Conservation (phyloP, 1,140 invertebrate genomes). For the Diachasma alloeum region DNA sequence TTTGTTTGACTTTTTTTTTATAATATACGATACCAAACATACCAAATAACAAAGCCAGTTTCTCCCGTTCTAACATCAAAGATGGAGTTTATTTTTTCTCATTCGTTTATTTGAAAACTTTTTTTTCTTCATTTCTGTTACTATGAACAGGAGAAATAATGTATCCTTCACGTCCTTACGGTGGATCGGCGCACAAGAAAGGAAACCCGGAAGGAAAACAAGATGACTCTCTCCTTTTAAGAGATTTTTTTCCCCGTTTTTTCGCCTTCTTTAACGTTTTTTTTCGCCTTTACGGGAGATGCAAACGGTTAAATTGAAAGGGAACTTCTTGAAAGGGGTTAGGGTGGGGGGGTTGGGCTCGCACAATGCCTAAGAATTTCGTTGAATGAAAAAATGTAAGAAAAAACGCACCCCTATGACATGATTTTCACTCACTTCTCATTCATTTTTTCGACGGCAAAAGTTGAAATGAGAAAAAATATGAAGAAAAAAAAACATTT, state of each 20-base stretch:
- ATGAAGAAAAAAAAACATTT: background rate
- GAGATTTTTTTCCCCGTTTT: slow-evolving; percentile 3
- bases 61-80: background rate
- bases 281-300: background rate
- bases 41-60: slow-evolving; percentile 2
- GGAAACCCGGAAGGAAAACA: slow-evolving; percentile 25
- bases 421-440: background rate
- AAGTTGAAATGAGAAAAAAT: background rate
- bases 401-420: background rate
- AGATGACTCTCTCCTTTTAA: slow-evolving; percentile 4
- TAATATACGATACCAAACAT: background rate
- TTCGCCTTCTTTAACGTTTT: background rate
- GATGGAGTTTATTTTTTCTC: slow-evolving; percentile 9
- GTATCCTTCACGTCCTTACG: slow-evolving; percentile 2
- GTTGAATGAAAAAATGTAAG: background rate
- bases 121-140: slow-evolving; percentile 3
- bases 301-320: slow-evolving; percentile 26
- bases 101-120: slow-evolving; percentile 1
- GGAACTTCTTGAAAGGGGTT: slow-evolving; percentile 23
- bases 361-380: background rate
- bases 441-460: slow-evolving; percentile 5
- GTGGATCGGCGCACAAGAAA: slow-evolving; percentile 3
- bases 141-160: slow-evolving; percentile 1
- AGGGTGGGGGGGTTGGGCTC: background rate
- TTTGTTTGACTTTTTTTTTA: background rate